These are phyloP conservation scores for Drosophila jambulina DNA, from an alignment of 1,140 invertebrate species.

Conservation along the genomic window DNA sequence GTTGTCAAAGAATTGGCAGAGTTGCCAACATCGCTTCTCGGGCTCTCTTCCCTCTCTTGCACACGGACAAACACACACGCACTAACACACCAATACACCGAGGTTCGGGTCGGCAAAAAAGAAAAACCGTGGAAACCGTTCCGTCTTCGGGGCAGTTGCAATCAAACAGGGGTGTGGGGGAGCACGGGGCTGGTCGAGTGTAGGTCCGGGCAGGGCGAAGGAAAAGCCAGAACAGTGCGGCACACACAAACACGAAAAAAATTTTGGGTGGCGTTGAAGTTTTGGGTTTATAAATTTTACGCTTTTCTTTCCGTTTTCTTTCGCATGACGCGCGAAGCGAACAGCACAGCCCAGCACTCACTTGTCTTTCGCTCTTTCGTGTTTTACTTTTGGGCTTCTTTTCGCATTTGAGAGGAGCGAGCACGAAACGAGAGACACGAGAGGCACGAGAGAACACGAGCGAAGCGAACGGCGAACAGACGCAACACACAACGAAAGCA, in stretches of 20 bases:
- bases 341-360: constrained; percentile 34
- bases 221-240: constrained; percentile 31
- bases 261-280: constrained; percentile 25
- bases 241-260: constrained; percentile 20
- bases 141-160: constrained; percentile 29
- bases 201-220: not conserved
- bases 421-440: constrained; percentile 28
- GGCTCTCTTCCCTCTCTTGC: constrained; percentile 30
- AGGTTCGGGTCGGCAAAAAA: constrained; percentile 43
- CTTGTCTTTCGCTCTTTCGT: constrained; percentile 47
- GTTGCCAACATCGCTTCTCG: constrained; percentile 47
- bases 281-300: constrained; percentile 21
- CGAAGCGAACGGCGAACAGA: constrained; percentile 34
- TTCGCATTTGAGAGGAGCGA: constrained; percentile 41
- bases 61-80: constrained; percentile 12
- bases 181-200: not conserved
- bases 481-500: constrained; percentile 53
- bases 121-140: constrained; percentile 50
- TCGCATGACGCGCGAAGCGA: constrained; percentile 45
- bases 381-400: constrained; percentile 49
- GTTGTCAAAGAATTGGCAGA: constrained; percentile 62
- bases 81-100: constrained; percentile 6
- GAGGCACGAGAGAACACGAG: constrained; percentile 26
- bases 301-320: constrained; percentile 39
- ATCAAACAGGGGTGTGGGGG: not conserved